A percentile compares a stretch with the other conserved stretches of the same genome.
Evolutionary conservation across 1,140 invertebrate genomes (phyloP).

Genomic region (Diorhabda elongata): DNA sequence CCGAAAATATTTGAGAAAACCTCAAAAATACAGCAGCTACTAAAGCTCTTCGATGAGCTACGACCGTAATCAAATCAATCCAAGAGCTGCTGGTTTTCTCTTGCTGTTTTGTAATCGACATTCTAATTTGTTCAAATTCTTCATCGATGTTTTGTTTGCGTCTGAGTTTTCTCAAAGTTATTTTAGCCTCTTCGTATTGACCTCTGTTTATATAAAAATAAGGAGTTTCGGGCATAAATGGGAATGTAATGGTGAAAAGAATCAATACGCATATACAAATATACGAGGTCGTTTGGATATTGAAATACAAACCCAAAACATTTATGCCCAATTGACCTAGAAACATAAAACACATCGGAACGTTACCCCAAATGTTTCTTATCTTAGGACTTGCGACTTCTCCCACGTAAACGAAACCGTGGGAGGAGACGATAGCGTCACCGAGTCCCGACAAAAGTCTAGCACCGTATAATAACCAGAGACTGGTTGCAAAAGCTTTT

Average conservation of each 20-base stretch:
- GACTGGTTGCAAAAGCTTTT: constrained; percentile 53
- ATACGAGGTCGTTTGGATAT: constrained; percentile 55
- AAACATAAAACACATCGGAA: constrained; percentile 36
- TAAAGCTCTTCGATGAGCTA: constrained; percentile 37
- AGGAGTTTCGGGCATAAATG: constrained; percentile 74
- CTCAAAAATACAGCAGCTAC: constrained; percentile 32
- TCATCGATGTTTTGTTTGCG: constrained; percentile 56
- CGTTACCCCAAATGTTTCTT: constrained; percentile 51
- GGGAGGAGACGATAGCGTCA: constrained; percentile 62
- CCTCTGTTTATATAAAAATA: constrained; percentile 62
- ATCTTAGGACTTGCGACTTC: constrained; percentile 65
- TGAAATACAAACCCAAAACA: constrained; percentile 60
- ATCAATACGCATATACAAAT: constrained; percentile 57
- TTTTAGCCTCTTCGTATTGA: constrained; percentile 56
- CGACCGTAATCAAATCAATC: constrained; percentile 31
- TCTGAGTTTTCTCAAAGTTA: constrained; percentile 58
- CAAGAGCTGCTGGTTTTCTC: constrained; percentile 31
- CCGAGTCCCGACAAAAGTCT: constrained; percentile 59
- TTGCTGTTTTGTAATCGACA: constrained; percentile 34
- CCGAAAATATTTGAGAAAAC: constrained; percentile 33
- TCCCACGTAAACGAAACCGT: constrained; percentile 62
- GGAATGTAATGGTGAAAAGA: constrained; percentile 60
- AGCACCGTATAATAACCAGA: constrained; percentile 51
- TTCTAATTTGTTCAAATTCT: constrained; percentile 52
- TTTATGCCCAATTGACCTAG: constrained; percentile 67